Evolutionary conservation across 2,113 vertebrate genomes (phyloP).

Genomic region (Furnarius figulus): DNA sequence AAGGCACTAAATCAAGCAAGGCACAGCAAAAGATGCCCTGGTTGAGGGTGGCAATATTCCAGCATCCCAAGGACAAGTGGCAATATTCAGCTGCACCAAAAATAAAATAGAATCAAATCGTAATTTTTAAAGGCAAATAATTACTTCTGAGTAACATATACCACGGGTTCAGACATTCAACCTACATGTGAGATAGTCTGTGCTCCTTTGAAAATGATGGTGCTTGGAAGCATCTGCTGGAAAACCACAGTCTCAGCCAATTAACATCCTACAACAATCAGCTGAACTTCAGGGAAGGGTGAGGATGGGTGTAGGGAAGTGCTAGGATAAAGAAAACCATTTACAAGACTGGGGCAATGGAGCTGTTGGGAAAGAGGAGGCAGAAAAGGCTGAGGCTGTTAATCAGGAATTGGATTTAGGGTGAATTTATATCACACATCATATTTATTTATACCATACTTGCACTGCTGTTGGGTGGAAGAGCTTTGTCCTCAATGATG

Average conservation of each 20-base stretch:
- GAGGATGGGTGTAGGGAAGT: neutral
- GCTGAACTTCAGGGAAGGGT: neutral
- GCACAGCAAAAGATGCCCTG: neutral
- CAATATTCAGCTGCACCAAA: neutral
- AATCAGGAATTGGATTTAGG: neutral
- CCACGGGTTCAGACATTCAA: neutral
- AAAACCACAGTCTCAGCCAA: neutral
- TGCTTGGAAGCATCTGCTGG: neutral
- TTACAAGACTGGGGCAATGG: neutral
- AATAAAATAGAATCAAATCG: neutral
- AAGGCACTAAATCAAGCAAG: neutral
- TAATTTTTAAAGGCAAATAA: neutral
- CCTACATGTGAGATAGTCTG: neutral
- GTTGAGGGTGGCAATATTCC: neutral
- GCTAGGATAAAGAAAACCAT: neutral
- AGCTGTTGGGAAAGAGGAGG: neutral
- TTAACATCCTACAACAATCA: neutral
- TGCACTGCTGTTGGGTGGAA: neutral
- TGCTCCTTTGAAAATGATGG: neutral
- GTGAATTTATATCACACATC: neutral
- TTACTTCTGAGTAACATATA: neutral
- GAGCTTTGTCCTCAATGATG: neutral
- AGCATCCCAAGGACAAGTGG: neutral
- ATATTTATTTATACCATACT: neutral
- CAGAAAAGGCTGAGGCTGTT: neutral